phyloP scores from a whole-genome alignment of 2,797 vertebrate genomes.

The Cynodonichthys magdalenae region DNA sequence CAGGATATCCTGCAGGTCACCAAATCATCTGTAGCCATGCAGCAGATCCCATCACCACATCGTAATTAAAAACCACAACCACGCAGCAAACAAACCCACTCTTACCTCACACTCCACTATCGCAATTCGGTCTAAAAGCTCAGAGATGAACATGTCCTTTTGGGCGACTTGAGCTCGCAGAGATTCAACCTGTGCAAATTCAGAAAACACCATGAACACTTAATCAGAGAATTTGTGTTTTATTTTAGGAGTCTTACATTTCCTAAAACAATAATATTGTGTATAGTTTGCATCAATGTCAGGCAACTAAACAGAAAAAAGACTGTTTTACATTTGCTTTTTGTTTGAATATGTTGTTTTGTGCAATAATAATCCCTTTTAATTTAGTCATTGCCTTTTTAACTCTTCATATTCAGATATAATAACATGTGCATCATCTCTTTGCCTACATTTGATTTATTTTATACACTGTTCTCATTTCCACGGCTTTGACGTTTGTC shows the following conservation, averaged over 20 bases:
- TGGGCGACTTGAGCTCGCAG: slow-evolving; percentile 90
- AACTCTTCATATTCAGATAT: no score
- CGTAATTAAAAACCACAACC: slow-evolving; percentile 1
- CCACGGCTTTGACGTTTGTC: not conserved
- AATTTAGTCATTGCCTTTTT: no score
- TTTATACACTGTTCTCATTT: no score
- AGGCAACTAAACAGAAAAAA: no score
- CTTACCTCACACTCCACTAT: slow-evolving; percentile 98
- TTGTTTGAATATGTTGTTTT: no score
- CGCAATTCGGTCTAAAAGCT: slow-evolving; percentile 95
- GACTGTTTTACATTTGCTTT: no score
- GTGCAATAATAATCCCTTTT: no score
- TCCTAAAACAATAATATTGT: no score
- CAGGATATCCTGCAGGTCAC: slow-evolving; percentile 36
- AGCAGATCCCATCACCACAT: slow-evolving; percentile 47
- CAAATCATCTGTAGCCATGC: slow-evolving; percentile 34
- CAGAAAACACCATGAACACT: slow-evolving; percentile 5
- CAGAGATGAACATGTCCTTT: slow-evolving; percentile 94
- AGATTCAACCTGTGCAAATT: slow-evolving; percentile 84
- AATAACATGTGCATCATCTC: no score
- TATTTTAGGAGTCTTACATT: not conserved
- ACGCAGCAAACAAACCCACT: not conserved
- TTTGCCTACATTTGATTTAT: no score
- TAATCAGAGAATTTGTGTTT: not conserved
- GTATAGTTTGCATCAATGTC: no score